phyloP scores from a whole-genome alignment of 1,140 invertebrate genomes.

The Dendrolimus punctatus region DNA sequence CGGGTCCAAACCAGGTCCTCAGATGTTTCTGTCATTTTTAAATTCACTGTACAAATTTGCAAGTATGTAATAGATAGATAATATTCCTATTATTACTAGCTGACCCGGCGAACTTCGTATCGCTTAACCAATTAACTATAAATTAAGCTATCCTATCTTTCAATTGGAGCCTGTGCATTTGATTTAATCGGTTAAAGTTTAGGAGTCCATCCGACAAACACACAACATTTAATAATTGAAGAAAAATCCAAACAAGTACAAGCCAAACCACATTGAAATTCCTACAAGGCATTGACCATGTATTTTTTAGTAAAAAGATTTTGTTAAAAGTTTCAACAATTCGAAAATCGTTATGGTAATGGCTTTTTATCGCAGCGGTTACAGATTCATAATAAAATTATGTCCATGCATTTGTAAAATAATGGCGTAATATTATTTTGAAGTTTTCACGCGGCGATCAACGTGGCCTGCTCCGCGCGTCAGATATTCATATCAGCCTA shows the following conservation, averaged over 20 bases:
- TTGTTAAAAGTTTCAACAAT: slow-evolving; percentile 29
- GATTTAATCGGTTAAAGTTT: too few species aligned
- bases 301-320: slow-evolving; percentile 15
- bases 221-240: background rate
- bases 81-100: too few species aligned
- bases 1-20: too few species aligned
- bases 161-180: too few species aligned
- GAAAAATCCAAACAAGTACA: background rate
- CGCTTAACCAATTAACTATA: too few species aligned
- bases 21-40: too few species aligned
- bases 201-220: too few species aligned
- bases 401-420: slow-evolving; percentile 49
- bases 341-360: slow-evolving; percentile 51
- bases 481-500: slow-evolving; percentile 50
- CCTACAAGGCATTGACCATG: background rate
- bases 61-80: too few species aligned
- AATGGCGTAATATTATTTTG: slow-evolving; percentile 47
- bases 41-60: too few species aligned
- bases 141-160: too few species aligned
- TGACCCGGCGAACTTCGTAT: too few species aligned
- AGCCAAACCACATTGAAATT: slow-evolving; percentile 2
- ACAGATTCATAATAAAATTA: slow-evolving; percentile 65
- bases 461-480: slow-evolving; percentile 32
- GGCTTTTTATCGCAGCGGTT: slow-evolving; percentile 30
- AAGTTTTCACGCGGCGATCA: slow-evolving; percentile 43